Base-by-base conservation (phyloP, 2,888 invertebrate genomes). In the Eubasilissa splendida region DNA sequence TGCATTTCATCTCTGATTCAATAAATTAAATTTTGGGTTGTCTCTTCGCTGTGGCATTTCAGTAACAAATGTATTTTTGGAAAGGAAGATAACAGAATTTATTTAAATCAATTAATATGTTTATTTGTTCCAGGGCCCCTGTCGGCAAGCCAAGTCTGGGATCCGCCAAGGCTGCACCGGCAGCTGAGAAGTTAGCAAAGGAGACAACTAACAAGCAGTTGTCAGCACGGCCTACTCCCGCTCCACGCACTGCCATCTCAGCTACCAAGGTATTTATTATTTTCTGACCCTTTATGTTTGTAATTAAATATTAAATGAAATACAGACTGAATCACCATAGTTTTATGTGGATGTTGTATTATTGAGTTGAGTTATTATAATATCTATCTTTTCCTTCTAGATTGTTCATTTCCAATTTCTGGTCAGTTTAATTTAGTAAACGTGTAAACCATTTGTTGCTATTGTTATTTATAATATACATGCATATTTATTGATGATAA, bases 161-260 rank as follows among this genome's bases (percentile, higher is more conserved):
- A 11, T 76, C 85, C 12, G 80, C 84, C 8, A 85, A 85, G 3
- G 77, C 85, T n/a, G 84, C 84, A 65, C 74, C 80, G 0, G 68
- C 80, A 31, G 79, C 85, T n/a, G 85, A 84, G 50, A 78, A 85
- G 83, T 82, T 85, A 84, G 78, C 86, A 83, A 84, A 86, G 85
- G 73, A 85, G 85, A 52, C 85, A 85, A 50, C 93, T 75, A 94
- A 94, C 87, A 94, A 93, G 86, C 92, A 93, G 86, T 91, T 94
- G 85, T 92, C 92, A 12, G 91, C 92, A 86, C 86, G 92, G 87
- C 84, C 90, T 86, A 85, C 89, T 87, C 81, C 89, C 9, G 83
- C 82, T 14, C 83, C 83, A 8, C 78, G 83, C 33, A 77, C 83
- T 9, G 75, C 77, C 42, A 12, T 68, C n/a, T 68, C 68, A 7